Evolutionary conservation across 1,140 invertebrate genomes (phyloP).

Genomic region (Euborellia annulipes): DNA sequence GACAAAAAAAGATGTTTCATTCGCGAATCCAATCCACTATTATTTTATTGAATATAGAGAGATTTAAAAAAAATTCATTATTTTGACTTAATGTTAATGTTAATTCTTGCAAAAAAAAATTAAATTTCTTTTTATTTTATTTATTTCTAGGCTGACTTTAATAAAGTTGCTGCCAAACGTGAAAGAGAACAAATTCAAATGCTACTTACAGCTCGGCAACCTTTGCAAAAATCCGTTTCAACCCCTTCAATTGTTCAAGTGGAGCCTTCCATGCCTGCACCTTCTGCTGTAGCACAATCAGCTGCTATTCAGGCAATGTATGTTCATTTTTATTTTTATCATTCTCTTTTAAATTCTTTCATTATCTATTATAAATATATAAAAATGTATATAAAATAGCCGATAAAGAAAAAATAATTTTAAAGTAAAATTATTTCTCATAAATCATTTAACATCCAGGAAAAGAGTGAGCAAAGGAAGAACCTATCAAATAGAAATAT

Average conservation of each 20-base stretch:
- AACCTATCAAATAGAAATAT: no score
- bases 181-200: constrained; percentile 37
- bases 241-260: constrained; percentile 70
- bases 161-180: constrained; percentile 38
- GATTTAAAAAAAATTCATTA: no score
- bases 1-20: no score
- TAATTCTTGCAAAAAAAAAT: neutral
- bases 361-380: neutral
- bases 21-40: no score
- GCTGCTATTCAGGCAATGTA: constrained; percentile 24
- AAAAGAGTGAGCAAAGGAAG: no score
- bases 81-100: no score
- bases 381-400: no score
- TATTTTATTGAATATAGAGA: no score
- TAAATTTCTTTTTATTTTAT: constrained; percentile 3
- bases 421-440: no score
- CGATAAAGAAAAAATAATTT: no score
- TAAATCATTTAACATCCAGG: no score
- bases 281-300: constrained; percentile 24
- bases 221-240: constrained; percentile 78
- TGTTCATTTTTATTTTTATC: constrained; percentile 17
- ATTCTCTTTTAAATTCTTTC: constrained; percentile 5
- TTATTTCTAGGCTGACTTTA: constrained; percentile 35
- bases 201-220: constrained; percentile 51
- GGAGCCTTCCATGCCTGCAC: constrained; percentile 8